Evolutionary conservation across 2,113 vertebrate genomes (phyloP).

Genomic region (Neofelis nebulosa): DNA sequence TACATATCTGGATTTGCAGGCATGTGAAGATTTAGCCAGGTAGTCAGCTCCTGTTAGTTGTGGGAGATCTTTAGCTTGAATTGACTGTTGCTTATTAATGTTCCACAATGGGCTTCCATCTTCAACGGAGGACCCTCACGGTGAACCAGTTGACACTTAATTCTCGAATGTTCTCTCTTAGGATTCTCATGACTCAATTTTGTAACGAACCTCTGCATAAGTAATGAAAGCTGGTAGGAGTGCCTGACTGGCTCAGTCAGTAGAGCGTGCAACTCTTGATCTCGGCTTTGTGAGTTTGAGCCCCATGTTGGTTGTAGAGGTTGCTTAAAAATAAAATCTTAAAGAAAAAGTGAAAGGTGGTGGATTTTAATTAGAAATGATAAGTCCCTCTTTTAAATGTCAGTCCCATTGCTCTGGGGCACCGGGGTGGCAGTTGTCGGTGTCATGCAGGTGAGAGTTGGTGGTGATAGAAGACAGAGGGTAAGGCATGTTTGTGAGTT

Average conservation of each 20-base stretch:
- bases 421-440: background rate
- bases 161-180: background rate
- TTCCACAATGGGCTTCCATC: background rate
- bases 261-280: background rate
- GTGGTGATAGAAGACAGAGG: background rate
- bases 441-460: background rate
- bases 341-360: background rate
- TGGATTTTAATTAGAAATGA: background rate
- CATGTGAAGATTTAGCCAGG: slow-evolving; percentile 5
- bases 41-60: background rate
- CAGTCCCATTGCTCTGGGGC: background rate
- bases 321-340: background rate
- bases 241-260: background rate
- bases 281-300: background rate
- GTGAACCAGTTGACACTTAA: background rate
- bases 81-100: background rate
- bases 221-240: background rate
- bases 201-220: background rate
- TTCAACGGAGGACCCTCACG: background rate
- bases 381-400: background rate
- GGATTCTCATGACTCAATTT: background rate
- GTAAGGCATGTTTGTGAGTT: background rate
- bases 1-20: background rate
- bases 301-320: background rate
- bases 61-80: background rate